Evolutionary conservation across 2,797 vertebrate species (phyloP), one percentile per base, ranked within the genome.

Genomic region (Benthosema pterotum): DNA sequence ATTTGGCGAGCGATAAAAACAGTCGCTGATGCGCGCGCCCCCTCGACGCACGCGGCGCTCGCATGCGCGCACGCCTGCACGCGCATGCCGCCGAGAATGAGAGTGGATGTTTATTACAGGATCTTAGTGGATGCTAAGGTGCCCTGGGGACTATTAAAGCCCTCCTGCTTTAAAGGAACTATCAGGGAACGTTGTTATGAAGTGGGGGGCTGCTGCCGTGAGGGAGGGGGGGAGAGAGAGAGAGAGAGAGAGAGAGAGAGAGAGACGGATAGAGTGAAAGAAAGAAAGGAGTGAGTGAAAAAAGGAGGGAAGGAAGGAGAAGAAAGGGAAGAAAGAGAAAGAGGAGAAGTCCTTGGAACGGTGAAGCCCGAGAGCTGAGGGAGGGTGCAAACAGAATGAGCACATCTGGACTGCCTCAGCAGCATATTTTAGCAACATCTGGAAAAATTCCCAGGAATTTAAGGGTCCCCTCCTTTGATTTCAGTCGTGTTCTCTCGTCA

Each of bases 401-500:
- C 85, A 92, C 92, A 93, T 93, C 93, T 94, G 92, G 92, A 92
- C 88, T 70, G 83, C 80, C 88, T 91, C 88, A 91, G 78, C 71
- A 77, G 87, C 89, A 85, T 89, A 90, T 91, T 91, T 91, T 82
- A 67, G 79, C 79, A 91, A 91, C 91, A 92, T 93, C 91, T 94
- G 90, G 90, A 91, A 88, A 89, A 90, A 89, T 90, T 86, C 84
- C 74, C 83, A 85, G 88, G 91, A 91, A 93, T 92, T 92, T 89
- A 84, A 91, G 83, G 85, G 86, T 89, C 84, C 85, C 85, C 87
- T 85, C 86, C 85, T 91, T 90, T 92, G 79, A 87, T 82, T 71
- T 67, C 87, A 25, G 42, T 54, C n/a, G 43, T 50, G 38, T 53
- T 45, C 25, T 67, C 38, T 49, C 32, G 12, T 51, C 15, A 12